Percentiles rank a stretch among this genome's conserved stretches.
phyloP scores from a whole-genome alignment of 2,113 vertebrate species.

The Callaeas wilsoni region DNA sequence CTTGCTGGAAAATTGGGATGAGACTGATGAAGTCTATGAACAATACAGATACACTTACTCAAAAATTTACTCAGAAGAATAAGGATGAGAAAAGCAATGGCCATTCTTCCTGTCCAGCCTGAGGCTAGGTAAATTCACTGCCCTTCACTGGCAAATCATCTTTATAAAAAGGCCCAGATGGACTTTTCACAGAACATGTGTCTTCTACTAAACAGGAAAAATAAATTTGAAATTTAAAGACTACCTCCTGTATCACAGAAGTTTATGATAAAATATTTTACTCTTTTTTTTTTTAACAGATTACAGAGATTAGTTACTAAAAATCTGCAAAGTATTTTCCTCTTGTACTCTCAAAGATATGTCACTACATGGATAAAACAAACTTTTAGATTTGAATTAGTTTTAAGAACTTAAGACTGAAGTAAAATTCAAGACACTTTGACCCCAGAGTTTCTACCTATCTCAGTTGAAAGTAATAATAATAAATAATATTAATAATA shows the following conservation, averaged over 20 bases:
- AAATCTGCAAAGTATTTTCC: not conserved
- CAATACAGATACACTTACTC: not conserved
- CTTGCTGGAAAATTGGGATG: not conserved
- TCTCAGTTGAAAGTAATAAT: not conserved
- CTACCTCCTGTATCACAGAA: not conserved
- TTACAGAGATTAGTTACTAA: not conserved
- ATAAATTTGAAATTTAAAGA: not conserved
- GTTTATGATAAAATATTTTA: not conserved
- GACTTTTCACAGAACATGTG: not conserved
- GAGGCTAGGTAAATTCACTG: not conserved
- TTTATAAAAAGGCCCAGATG: not conserved
- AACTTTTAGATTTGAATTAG: not conserved
- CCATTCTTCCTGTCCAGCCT: not conserved
- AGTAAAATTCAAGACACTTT: not conserved
- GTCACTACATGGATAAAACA: not conserved
- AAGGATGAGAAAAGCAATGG: not conserved
- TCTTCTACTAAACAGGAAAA: not conserved
- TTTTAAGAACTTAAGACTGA: not conserved
- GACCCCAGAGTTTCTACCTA: not conserved
- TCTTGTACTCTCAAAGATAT: not conserved
- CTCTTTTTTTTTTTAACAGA: not conserved
- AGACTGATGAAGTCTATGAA: not conserved
- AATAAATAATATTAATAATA: not conserved
- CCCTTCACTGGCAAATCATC: not conserved
- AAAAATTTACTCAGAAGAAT: not conserved